Percentiles rank a stretch among this genome's conserved stretches.
These are phyloP conservation scores for Paralichthys olivaceus DNA, from an alignment of 2,113 vertebrate genomes.

Conservation along the genomic window DNA sequence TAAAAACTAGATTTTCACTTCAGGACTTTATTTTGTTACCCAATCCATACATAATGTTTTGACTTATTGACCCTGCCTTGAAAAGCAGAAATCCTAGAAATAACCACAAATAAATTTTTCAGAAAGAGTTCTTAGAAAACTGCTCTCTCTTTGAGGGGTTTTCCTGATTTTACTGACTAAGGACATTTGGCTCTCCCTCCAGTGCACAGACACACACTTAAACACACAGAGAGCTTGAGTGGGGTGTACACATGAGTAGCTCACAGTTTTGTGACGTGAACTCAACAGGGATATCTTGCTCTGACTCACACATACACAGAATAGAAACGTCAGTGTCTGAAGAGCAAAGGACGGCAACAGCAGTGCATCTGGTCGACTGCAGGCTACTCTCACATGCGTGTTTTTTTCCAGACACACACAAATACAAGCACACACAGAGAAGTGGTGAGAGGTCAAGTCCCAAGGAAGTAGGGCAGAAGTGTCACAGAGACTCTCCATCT, in stretches of 20 bases:
- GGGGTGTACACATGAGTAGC: not conserved
- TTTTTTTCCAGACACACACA: conserved; percentile 14
- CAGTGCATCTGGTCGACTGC: conserved; percentile 13
- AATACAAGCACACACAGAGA: not conserved
- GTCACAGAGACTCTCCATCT: conserved; percentile 59
- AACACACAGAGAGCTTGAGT: not conserved
- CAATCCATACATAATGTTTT: not conserved
- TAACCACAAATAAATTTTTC: not conserved
- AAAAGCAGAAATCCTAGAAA: not conserved
- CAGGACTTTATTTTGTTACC: not conserved
- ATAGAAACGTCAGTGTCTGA: conserved; percentile 9
- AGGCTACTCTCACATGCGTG: conserved; percentile 28
- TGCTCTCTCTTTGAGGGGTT: not conserved
- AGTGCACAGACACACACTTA: not conserved
- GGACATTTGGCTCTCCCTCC: not conserved
- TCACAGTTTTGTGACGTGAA: not conserved
- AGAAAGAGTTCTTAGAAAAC: not conserved
- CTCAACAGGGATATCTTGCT: not conserved
- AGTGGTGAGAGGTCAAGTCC: conserved; percentile 52
- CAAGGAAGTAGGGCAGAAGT: conserved; percentile 62
- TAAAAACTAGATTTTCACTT: too few species aligned
- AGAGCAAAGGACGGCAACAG: conserved; percentile 8
- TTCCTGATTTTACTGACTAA: not conserved
- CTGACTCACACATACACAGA: not conserved
- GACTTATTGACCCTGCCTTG: not conserved